These are phyloP conservation scores for Parus major DNA, from an alignment of 2,113 vertebrate species.

Conservation along the genomic window DNA sequence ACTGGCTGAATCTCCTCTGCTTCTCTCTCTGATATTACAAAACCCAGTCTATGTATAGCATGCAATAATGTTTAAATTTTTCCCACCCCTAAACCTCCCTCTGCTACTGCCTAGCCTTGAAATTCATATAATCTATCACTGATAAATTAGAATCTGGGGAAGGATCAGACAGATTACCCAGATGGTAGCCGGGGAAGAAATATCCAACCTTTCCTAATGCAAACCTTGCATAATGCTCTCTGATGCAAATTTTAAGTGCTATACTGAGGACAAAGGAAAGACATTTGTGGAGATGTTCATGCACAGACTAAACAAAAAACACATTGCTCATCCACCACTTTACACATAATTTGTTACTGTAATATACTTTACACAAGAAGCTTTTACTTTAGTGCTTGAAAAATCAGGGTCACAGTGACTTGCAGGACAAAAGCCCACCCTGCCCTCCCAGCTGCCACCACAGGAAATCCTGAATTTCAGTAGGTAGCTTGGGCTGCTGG, in stretches of 20 bases:
- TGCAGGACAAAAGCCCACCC: neutral
- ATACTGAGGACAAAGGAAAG: neutral
- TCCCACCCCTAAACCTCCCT: slow-evolving; percentile 25
- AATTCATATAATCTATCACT: slow-evolving; percentile 61
- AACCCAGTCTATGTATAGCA: neutral
- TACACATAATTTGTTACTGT: neutral
- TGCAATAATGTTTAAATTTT: slow-evolving; percentile 36
- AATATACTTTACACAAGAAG: neutral
- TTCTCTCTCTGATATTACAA: slow-evolving; percentile 14
- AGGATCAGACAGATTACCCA: slow-evolving; percentile 57
- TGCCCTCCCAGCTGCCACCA: fast-evolving
- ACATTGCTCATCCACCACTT: neutral
- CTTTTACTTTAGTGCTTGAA: neutral
- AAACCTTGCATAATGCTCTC: slow-evolving; percentile 22
- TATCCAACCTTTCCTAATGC: slow-evolving; percentile 9
- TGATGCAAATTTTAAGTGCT: slow-evolving; percentile 17
- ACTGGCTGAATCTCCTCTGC: slow-evolving; percentile 48
- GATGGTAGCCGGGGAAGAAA: slow-evolving; percentile 45
- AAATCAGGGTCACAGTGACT: neutral
- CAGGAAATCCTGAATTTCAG: neutral
- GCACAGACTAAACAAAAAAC: neutral
- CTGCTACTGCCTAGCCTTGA: slow-evolving; percentile 41
- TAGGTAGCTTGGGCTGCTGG: neutral
- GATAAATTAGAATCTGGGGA: slow-evolving; percentile 64
- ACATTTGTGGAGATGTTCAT: neutral